Evolutionary conservation across 2,113 vertebrate genomes (phyloP).

Genomic region (Neoarius graeffei): DNA sequence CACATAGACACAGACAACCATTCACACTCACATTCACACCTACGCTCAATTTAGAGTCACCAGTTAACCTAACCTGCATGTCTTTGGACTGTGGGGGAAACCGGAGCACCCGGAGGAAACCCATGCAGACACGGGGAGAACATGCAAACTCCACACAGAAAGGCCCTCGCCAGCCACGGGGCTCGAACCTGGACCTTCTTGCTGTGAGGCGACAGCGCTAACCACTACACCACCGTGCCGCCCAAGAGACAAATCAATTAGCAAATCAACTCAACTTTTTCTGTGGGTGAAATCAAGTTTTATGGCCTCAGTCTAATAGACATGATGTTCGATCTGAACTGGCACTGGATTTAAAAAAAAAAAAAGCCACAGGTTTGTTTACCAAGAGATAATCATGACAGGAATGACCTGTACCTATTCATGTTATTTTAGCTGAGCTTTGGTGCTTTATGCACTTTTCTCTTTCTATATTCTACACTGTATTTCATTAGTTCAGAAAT

Average conservation of each 20-base stretch:
- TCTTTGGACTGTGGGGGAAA: too few relatives aligned
- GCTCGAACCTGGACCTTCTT: too few relatives aligned
- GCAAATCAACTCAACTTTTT: neutral
- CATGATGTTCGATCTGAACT: neutral
- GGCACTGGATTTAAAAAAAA: neutral
- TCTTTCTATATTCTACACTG: slow-evolving; percentile 16
- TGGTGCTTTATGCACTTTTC: neutral
- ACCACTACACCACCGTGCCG: too few relatives aligned
- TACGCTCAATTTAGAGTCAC: too few relatives aligned
- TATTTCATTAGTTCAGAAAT: slow-evolving; percentile 44
- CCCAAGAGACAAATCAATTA: neutral
- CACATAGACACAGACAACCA: too few relatives aligned
- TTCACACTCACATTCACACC: too few relatives aligned
- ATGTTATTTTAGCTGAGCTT: neutral
- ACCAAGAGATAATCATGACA: neutral
- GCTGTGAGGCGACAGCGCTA: too few relatives aligned
- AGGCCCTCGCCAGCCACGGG: too few relatives aligned
- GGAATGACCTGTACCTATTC: neutral
- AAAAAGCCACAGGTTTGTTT: neutral
- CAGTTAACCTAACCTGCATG: too few relatives aligned
- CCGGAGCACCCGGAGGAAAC: too few relatives aligned
- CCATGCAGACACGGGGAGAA: too few relatives aligned
- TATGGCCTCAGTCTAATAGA: neutral
- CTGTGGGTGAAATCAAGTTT: neutral
- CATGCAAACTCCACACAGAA: too few relatives aligned